phyloP scores from a whole-genome alignment of 1,140 invertebrate genomes.

The Micrasema minimum region DNA sequence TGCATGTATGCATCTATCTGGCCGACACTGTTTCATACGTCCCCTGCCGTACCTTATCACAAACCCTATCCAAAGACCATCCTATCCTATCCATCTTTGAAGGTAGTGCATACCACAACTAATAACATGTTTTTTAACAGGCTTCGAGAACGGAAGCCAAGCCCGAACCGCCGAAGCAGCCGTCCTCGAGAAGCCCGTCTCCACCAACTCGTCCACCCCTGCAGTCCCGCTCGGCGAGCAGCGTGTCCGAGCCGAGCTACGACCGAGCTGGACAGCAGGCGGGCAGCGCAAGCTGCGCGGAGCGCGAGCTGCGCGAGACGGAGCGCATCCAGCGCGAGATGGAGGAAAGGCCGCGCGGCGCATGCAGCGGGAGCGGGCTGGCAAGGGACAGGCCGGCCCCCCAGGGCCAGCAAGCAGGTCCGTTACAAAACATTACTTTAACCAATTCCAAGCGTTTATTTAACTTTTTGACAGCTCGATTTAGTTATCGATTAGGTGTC shows the following conservation, averaged over 20 bases:
- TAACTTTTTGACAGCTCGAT: too few relatives aligned
- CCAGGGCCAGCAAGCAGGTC: too few relatives aligned
- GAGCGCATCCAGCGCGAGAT: conserved; percentile 51
- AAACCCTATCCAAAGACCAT: too few relatives aligned
- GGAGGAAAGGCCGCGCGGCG: conserved; percentile 54
- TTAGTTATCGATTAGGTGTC: too few relatives aligned
- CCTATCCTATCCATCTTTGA: too few relatives aligned
- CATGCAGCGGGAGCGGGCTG: too few relatives aligned
- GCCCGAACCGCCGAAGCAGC: conserved; percentile 6
- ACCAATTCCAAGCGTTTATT: too few relatives aligned
- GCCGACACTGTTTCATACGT: too few relatives aligned
- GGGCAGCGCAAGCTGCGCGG: conserved; percentile 50
- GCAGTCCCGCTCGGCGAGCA: conserved; percentile 28
- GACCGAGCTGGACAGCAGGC: not conserved
- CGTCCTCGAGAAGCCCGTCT: not conserved
- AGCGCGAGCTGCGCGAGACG: conserved; percentile 47
- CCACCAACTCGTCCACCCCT: conserved; percentile 6
- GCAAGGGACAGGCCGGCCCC: too few relatives aligned
- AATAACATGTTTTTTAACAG: conserved; percentile 1
- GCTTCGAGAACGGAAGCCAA: conserved; percentile 5
- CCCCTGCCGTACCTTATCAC: too few relatives aligned
- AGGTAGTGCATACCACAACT: not conserved
- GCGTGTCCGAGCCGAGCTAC: conserved; percentile 26
- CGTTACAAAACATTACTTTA: too few relatives aligned
- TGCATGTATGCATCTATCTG: too few relatives aligned